Base-by-base conservation (phyloP, 2,113 vertebrate genomes). In the Cynoglossus semilaevis region DNA sequence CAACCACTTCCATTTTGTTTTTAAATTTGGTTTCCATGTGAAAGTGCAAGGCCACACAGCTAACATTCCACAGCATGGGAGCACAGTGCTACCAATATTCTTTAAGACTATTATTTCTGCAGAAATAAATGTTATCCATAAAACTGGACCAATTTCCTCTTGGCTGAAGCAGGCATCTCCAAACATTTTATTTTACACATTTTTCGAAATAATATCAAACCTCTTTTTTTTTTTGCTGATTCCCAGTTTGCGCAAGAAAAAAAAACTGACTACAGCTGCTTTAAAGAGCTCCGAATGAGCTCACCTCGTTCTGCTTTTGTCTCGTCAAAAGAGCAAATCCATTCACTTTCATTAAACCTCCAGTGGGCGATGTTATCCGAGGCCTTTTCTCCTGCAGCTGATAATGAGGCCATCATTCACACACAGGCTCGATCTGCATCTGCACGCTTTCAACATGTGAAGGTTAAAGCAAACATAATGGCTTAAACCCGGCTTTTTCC, bases 361-460 rank as follows among this genome's bases (percentile, higher is more conserved):
- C 50, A 50, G 67, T n/a, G 67, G 71, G 42, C 15, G 61, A 84
- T 87, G 74, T 81, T 87, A 87, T 87, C 82, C 62, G 29, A 2
- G 50, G 45, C 29, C 64, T 61, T 73, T 56, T 65, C 63, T 76
- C 63, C 63, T 0, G 57, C 73, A 12, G 74, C 74, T 67, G 81
- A 85, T 86, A 85, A 87, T 85, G 81, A 86, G 82, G 79, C 85
- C 79, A 76, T 86, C 83, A 79, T 87, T 88, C 84, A 86, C 75
- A 63, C 66, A 57, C 53, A 53, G 5, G 57, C 2, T 17, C 67
- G 76, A 76, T 84, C 80, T 80, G 76, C 50, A 43, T 79, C 62
- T 63, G 15, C 63, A 69, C 62, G 77, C 75, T 65, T 78, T 78
- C 71, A 81, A 81, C 87, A 83, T 40, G 56, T 81, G 84, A 88